Evolutionary conservation across 2,888 invertebrate species (phyloP).

Genomic region (Malacosoma neustria): DNA sequence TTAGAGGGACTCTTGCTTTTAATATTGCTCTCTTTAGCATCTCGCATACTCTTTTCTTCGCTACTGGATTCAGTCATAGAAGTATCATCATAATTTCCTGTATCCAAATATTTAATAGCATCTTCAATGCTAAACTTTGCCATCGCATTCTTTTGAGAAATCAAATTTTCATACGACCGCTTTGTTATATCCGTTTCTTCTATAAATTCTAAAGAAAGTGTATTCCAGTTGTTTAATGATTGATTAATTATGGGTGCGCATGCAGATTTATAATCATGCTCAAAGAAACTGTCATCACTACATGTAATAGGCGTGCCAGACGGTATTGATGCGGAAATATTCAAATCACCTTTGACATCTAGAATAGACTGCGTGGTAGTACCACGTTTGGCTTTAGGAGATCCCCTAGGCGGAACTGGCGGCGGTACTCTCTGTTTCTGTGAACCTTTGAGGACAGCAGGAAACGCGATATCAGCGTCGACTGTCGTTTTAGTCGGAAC

Average conservation of each 20-base stretch:
- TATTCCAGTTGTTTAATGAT: conserved; percentile 50
- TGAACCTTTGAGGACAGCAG: conserved; percentile 83
- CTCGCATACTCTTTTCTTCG: conserved; percentile 47
- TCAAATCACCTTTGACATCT: conserved; percentile 65
- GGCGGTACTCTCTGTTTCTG: conserved; percentile 88
- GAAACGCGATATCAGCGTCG: conserved; percentile 78
- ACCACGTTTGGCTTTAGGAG: conserved; percentile 78
- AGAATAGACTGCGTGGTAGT: conserved; percentile 53
- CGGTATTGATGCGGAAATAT: conserved; percentile 52
- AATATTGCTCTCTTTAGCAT: conserved; percentile 23
- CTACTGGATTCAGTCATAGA: conserved; percentile 61
- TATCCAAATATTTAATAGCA: conserved; percentile 55
- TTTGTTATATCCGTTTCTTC: conserved; percentile 54
- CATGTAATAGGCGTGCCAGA: conserved; percentile 54
- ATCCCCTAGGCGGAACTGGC: conserved; percentile 90
- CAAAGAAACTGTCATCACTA: conserved; percentile 63
- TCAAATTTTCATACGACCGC: conserved; percentile 47
- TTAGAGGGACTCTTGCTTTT: conserved; percentile 33
- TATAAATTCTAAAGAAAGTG: conserved; percentile 49
- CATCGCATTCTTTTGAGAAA: conserved; percentile 62
- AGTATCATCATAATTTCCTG: conserved; percentile 54
- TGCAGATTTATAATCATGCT: conserved; percentile 63
- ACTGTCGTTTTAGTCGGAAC: conserved; percentile 41
- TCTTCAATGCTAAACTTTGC: conserved; percentile 58
- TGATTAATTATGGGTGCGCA: conserved; percentile 48